phyloP scores from a whole-genome alignment of 2,113 vertebrate genomes.

The Sinosuthora webbiana region DNA sequence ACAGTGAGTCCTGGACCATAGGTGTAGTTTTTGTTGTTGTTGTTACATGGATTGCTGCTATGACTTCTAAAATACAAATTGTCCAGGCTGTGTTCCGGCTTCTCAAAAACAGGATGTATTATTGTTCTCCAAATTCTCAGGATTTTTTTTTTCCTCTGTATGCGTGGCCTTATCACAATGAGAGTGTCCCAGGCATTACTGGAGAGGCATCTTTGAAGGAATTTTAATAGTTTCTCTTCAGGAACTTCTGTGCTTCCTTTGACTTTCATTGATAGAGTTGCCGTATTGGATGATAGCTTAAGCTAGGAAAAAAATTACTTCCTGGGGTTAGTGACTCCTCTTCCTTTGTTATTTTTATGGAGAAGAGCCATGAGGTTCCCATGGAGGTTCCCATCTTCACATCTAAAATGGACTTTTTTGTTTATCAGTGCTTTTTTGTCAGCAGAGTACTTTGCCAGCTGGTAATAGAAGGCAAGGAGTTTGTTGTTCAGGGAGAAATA shows the following conservation, averaged over 20 bases:
- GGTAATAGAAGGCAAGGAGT: background rate
- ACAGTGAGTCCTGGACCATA: accelerated
- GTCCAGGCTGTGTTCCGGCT: conserved; percentile 28
- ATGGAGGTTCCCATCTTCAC: background rate
- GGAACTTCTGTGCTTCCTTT: conserved; percentile 3
- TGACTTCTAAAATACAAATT: conserved; percentile 28
- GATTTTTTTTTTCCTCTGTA: background rate
- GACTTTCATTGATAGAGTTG: background rate
- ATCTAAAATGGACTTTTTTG: background rate
- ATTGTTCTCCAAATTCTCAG: conserved; percentile 43
- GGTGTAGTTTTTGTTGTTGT: conserved; percentile 10
- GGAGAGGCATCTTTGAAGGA: background rate
- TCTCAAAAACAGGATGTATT: conserved; percentile 57
- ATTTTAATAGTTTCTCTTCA: conserved; percentile 21
- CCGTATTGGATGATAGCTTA: background rate
- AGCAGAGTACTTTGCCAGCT: background rate
- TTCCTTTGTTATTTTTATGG: background rate
- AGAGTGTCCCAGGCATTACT: background rate
- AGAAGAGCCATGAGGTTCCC: background rate
- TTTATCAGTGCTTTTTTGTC: background rate
- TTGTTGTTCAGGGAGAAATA: background rate
- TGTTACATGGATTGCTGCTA: background rate
- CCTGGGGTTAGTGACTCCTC: background rate
- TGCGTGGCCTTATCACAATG: background rate
- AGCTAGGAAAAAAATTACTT: background rate